Conservation (phyloP, 2,888 invertebrate species). For the Strigamia transsilvanica region DNA sequence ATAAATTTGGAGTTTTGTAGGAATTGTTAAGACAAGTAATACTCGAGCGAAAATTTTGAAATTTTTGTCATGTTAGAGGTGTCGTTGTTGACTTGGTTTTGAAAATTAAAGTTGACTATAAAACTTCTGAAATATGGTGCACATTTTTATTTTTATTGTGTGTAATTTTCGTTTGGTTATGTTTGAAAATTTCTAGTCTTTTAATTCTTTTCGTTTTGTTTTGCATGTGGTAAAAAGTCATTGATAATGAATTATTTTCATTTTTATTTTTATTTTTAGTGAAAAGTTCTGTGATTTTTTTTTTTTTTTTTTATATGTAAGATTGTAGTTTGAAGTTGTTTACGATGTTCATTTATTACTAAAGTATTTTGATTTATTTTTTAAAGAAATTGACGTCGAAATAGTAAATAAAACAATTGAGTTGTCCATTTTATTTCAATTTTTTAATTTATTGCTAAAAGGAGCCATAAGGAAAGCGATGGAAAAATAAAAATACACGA, state of each 20-base stretch:
- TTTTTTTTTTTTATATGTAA: slow-evolving; percentile 28
- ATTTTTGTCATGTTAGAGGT: background rate
- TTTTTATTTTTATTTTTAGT: background rate
- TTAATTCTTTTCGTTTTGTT: background rate
- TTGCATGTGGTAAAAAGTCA: background rate
- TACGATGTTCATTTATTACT: background rate
- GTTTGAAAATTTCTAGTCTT: slow-evolving; percentile 21
- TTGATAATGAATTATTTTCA: background rate
- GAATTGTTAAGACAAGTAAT: background rate
- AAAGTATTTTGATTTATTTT: background rate
- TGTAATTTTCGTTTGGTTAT: background rate
- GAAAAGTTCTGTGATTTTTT: slow-evolving; percentile 28
- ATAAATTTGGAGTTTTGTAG: background rate
- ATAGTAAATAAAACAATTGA: slow-evolving; percentile 9
- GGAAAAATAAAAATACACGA: background rate
- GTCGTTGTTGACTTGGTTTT: background rate
- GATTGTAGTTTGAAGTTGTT: slow-evolving; percentile 20
- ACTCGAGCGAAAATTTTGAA: background rate
- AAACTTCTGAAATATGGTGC: too few relatives aligned
- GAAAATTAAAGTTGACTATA: too few relatives aligned
- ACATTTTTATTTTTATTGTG: too few relatives aligned
- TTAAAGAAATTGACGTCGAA: background rate
- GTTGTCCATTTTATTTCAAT: background rate
- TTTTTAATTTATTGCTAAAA: background rate
- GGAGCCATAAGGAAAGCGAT: background rate